Evolutionary conservation across 2,888 invertebrate species (phyloP).

Genomic region (Dromius quadrimaculatus): DNA sequence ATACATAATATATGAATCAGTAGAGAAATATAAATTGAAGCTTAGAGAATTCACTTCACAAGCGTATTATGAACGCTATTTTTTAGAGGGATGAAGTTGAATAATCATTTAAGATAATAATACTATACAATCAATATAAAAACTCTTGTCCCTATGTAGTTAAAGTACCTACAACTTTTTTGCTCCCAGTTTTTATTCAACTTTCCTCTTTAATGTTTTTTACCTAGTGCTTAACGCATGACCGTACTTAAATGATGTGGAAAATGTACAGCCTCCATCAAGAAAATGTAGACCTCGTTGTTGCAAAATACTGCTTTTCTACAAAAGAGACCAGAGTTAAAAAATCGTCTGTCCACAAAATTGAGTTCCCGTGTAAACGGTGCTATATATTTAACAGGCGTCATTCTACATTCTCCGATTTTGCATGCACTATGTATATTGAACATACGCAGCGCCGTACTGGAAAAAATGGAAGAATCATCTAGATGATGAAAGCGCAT

Average conservation of each 20-base stretch:
- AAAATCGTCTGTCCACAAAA: constrained; percentile 28
- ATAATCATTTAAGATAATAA: too few species aligned
- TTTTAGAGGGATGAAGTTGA: too few species aligned
- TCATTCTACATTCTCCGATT: constrained; percentile 6
- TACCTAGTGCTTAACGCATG: too few species aligned
- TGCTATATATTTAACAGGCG: constrained; percentile 24
- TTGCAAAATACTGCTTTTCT: constrained; percentile 6
- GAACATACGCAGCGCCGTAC: neutral
- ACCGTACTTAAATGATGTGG: constrained; percentile 4
- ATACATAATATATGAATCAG: too few species aligned
- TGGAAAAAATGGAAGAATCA: neutral
- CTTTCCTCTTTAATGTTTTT: too few species aligned
- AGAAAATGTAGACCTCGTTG: constrained; percentile 24
- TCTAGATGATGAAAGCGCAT: neutral
- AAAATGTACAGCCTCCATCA: constrained; percentile 27
- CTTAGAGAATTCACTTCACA: too few species aligned
- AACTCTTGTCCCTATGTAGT: too few species aligned
- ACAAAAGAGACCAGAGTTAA: constrained; percentile 1
- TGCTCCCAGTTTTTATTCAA: too few species aligned
- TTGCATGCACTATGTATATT: constrained; percentile 5
- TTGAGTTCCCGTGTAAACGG: constrained; percentile 30
- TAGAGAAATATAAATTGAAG: too few species aligned
- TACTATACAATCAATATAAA: too few species aligned
- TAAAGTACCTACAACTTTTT: too few species aligned
- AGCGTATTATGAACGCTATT: too few species aligned